Percentiles rank a stretch among this genome's conserved stretches.
These are phyloP conservation scores for Plagodis dolabraria DNA, from an alignment of 2,888 invertebrate genomes.

Conservation along the genomic window DNA sequence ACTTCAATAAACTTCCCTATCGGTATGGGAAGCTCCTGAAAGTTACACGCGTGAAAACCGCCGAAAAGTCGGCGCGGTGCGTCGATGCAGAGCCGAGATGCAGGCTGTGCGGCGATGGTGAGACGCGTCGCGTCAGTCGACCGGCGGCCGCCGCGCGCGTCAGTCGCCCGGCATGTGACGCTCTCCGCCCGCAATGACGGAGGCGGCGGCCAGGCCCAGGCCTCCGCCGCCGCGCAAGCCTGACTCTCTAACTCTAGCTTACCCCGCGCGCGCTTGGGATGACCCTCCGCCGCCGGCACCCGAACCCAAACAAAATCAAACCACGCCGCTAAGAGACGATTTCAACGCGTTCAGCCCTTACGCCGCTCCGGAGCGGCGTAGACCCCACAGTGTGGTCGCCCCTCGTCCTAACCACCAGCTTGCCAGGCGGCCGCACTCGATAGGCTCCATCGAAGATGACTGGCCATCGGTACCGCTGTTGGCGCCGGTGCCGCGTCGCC, in stretches of 20 bases:
- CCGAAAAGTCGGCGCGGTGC: constrained; percentile 33
- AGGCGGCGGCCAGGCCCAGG: constrained; percentile 79
- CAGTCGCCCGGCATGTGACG: constrained; percentile 68
- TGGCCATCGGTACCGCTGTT: constrained; percentile 79
- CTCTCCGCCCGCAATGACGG: constrained; percentile 71
- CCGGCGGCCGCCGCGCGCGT: constrained; percentile 69
- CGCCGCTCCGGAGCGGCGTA: constrained; percentile 66
- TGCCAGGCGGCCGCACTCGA: constrained; percentile 85
- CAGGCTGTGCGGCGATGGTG: constrained; percentile 56
- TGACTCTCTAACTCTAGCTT: constrained; percentile 69
- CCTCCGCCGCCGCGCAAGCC: constrained; percentile 82
- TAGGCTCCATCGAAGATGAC: constrained; percentile 80
- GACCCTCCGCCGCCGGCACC: constrained; percentile 82
- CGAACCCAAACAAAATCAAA: constrained; percentile 41
- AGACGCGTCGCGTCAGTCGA: constrained; percentile 53
- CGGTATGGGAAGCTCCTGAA: constrained; percentile 17
- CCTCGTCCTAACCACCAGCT: constrained; percentile 65
- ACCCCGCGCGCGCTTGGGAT: constrained; percentile 64
- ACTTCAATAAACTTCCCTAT: constrained; percentile 22
- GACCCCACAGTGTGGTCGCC: constrained; percentile 82
- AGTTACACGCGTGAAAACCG: constrained; percentile 12
- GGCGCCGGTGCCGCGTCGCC: constrained; percentile 83
- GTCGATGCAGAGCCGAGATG: constrained; percentile 46
- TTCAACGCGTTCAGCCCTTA: constrained; percentile 83
- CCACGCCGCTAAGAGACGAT: constrained; percentile 55